Conservation (phyloP, 2,797 vertebrate species). For the Miichthys miiuy region DNA sequence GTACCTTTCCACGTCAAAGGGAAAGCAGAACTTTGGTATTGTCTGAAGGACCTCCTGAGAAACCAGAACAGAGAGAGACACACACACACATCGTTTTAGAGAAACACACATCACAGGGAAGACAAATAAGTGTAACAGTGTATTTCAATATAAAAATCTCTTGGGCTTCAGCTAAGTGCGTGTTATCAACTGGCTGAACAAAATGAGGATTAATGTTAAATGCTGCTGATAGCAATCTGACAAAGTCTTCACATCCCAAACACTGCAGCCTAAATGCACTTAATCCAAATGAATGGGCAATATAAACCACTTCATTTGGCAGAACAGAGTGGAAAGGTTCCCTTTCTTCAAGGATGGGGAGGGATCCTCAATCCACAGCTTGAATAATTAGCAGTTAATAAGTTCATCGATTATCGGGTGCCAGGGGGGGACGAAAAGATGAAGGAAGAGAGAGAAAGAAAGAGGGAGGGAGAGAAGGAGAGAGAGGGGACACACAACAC, state of each 20-base stretch:
- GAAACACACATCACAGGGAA: slow-evolving; percentile 43
- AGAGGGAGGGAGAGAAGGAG: slow-evolving; percentile 29
- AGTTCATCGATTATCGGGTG: slow-evolving; percentile 90
- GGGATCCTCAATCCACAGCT: slow-evolving; percentile 82
- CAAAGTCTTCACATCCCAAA: slow-evolving; percentile 72
- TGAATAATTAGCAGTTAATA: slow-evolving; percentile 93
- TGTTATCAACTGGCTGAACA: slow-evolving; percentile 69
- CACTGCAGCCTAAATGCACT: slow-evolving; percentile 73
- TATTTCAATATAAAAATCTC: slow-evolving; percentile 61
- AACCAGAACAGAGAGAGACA: slow-evolving; percentile 75
- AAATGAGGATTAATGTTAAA: slow-evolving; percentile 80
- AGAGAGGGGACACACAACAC: slow-evolving; percentile 42
- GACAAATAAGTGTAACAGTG: slow-evolving; percentile 44
- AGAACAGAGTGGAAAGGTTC: slow-evolving; percentile 56
- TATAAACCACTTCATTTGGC: slow-evolving; percentile 74
- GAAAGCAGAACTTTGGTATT: slow-evolving; percentile 98
- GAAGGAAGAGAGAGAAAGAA: slow-evolving; percentile 49
- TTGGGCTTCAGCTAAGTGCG: slow-evolving; percentile 60
- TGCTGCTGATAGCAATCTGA: slow-evolving; percentile 78
- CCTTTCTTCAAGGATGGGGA: slow-evolving; percentile 57
- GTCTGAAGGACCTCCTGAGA: slow-evolving; percentile 94
- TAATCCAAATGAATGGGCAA: slow-evolving; percentile 81
- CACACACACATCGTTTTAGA: slow-evolving; percentile 43
- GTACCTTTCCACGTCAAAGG: slow-evolving; percentile 97
- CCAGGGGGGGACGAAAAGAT: slow-evolving; percentile 85